Percentiles rank a stretch among this genome's conserved stretches.
These are phyloP conservation scores for Eubasilissa regina DNA, from an alignment of 1,140 invertebrate genomes.

Conservation along the genomic window DNA sequence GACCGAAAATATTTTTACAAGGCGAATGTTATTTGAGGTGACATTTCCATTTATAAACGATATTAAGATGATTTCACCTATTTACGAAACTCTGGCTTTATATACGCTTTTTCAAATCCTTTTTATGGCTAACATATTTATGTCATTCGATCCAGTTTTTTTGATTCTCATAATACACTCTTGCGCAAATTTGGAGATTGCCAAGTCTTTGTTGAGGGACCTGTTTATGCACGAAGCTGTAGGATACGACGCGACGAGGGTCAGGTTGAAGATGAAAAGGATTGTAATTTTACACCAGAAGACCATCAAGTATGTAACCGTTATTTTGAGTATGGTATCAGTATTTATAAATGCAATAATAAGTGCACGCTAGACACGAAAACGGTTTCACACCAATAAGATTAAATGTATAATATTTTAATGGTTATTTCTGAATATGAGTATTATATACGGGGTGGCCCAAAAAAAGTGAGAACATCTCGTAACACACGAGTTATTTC, in stretches of 20 bases:
- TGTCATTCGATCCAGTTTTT: background rate
- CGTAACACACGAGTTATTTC: too few relatives aligned
- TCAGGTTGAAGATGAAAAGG: background rate
- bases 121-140: background rate
- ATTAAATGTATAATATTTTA: too few relatives aligned
- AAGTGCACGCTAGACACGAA: too few relatives aligned
- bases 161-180: background rate
- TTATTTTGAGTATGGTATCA: too few relatives aligned
- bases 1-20: background rate
- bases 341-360: too few relatives aligned
- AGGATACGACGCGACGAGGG: background rate
- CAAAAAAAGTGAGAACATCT: too few relatives aligned
- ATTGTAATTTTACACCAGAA: background rate
- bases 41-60: background rate
- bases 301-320: background rate
- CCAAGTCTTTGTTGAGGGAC: too few relatives aligned
- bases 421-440: too few relatives aligned
- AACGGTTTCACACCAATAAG: too few relatives aligned
- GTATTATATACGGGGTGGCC: too few relatives aligned
- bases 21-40: background rate
- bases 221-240: background rate
- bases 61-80: background rate
- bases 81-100: background rate
- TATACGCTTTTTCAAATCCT: background rate
- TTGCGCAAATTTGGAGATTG: too few relatives aligned